Evolutionary conservation across 1,140 invertebrate genomes (phyloP).

Genomic region (Lasioglossum albipes): DNA sequence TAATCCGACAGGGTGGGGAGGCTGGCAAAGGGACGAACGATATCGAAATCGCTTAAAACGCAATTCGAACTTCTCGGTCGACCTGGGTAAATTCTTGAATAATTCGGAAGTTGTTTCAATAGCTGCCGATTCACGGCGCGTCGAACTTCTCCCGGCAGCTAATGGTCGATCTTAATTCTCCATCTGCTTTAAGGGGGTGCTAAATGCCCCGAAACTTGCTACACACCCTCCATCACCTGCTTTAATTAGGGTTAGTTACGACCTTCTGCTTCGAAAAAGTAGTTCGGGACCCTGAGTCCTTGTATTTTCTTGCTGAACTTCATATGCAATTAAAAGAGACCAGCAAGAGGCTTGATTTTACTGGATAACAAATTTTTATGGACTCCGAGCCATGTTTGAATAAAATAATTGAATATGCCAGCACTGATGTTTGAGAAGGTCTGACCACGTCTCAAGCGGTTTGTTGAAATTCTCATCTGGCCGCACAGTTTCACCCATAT

Average conservation of each 20-base stretch:
- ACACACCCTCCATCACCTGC: background rate
- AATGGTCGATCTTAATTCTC: constrained; percentile 12
- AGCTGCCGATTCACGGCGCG: constrained; percentile 5
- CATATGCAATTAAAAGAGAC: too few relatives aligned
- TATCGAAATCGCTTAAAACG: constrained; percentile 12
- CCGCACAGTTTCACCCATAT: too few relatives aligned
- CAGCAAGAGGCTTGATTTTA: too few relatives aligned
- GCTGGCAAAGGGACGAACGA: background rate
- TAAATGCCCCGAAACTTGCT: constrained; percentile 3
- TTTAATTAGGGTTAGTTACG: constrained; percentile 4
- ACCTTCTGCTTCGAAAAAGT: background rate
- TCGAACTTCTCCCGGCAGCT: background rate
- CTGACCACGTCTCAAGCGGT: too few relatives aligned
- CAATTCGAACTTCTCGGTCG: background rate
- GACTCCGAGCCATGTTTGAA: too few relatives aligned
- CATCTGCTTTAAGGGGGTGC: constrained; percentile 18
- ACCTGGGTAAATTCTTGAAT: constrained; percentile 9
- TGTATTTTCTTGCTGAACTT: too few relatives aligned
- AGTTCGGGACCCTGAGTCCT: background rate
- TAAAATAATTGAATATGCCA: too few relatives aligned
- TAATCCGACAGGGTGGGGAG: background rate
- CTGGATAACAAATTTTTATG: too few relatives aligned
- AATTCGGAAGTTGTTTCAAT: constrained; percentile 22
- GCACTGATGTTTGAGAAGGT: too few relatives aligned
- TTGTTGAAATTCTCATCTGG: too few relatives aligned